Conservation (phyloP, 2,113 vertebrate species). For the Dasyornis broadbenti region DNA sequence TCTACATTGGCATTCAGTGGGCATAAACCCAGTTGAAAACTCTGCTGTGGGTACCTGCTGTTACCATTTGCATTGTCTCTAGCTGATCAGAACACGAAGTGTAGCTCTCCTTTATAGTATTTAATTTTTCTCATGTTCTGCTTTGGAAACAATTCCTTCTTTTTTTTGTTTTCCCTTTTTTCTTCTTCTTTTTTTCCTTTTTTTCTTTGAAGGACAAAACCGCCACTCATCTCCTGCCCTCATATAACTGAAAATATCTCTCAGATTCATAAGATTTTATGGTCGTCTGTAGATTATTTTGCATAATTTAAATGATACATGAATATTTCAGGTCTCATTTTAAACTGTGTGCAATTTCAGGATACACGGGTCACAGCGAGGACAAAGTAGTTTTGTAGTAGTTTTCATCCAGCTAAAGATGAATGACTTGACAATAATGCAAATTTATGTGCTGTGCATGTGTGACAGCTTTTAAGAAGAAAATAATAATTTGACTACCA, state of each 20-base stretch:
- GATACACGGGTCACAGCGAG: neutral
- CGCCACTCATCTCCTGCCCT: neutral
- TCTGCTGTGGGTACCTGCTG: neutral
- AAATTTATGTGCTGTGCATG: neutral
- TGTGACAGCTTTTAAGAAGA: neutral
- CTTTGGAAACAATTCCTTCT: neutral
- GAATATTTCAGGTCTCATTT: slow-evolving; percentile 13
- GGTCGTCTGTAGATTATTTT: neutral
- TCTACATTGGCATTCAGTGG: neutral
- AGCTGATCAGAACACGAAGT: neutral
- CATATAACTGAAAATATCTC: neutral
- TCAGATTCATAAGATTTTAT: neutral
- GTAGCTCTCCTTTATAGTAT: neutral
- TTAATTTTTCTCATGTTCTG: neutral
- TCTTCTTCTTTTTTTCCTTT: no score
- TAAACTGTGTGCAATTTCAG: neutral
- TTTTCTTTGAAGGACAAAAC: neutral
- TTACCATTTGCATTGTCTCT: neutral
- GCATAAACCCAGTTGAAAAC: neutral
- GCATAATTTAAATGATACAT: slow-evolving; percentile 33
- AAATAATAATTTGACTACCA: neutral
- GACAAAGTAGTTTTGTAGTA: neutral
- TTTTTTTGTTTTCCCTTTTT: neutral
- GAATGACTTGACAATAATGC: neutral
- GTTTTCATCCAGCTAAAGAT: neutral